A percentile compares a stretch with the other conserved stretches of the same genome.
Evolutionary conservation across 92 coral and sea anemone species (phyloP).

Genomic region (Porites rus): DNA sequence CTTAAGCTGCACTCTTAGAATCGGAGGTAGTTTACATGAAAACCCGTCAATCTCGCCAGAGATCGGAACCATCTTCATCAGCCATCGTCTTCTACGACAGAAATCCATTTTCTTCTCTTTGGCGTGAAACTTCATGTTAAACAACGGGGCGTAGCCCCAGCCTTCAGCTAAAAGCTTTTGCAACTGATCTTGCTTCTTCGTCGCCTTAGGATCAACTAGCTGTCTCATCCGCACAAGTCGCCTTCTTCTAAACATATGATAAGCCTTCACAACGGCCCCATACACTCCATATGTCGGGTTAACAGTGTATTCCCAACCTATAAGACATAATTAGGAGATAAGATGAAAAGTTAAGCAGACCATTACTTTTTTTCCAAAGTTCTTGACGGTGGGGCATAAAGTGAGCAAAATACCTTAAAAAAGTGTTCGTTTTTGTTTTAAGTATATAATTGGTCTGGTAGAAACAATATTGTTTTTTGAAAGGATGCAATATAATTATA

Average conservation of each 20-base stretch:
- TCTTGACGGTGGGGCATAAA: too few relatives aligned
- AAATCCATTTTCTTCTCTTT: conserved; percentile 96
- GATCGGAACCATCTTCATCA: conserved; percentile 84
- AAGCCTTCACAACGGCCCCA: conserved; percentile 90
- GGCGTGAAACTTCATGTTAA: conserved; percentile 90
- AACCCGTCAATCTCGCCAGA: conserved; percentile 70
- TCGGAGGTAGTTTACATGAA: conserved; percentile 74
- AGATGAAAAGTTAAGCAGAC: neutral
- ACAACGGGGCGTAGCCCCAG: conserved; percentile 96
- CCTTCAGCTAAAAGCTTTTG: conserved; percentile 88
- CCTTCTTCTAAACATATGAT: conserved; percentile 82
- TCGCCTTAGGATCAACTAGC: conserved; percentile 65
- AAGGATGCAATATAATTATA: too few relatives aligned
- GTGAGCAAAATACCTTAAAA: too few relatives aligned
- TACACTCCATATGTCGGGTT: conserved; percentile 84
- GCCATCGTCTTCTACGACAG: conserved; percentile 92
- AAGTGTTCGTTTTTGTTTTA: too few relatives aligned
- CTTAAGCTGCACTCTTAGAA: conserved; percentile 75
- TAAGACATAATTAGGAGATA: neutral
- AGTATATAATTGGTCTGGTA: too few relatives aligned
- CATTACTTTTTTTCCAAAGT: neutral
- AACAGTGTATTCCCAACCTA: conserved; percentile 92
- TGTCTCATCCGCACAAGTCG: conserved; percentile 84
- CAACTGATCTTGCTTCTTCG: conserved; percentile 82
- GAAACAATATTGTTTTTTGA: too few relatives aligned